Evolutionary conservation across 2,113 vertebrate species (phyloP), one percentile per base, ranked within the genome.

Genomic region (Eubucco bourcierii): DNA sequence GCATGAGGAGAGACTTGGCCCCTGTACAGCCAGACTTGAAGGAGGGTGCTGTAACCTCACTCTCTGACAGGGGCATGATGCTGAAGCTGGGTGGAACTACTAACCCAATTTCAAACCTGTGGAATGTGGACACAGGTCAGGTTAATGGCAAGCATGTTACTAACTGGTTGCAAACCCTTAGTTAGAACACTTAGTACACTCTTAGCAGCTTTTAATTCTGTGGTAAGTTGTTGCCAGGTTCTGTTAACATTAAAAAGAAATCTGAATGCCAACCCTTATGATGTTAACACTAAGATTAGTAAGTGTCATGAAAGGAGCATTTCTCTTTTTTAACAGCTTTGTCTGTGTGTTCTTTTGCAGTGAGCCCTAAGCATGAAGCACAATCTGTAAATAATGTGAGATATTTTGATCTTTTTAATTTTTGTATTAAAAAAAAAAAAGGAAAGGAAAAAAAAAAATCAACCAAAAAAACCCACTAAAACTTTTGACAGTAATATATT

Each of bases 401-500:
- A 97, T 98, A 99, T 98, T 98, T 98, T 98, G 97, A 97, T 93
- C 96, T 96, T 97, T 95, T 95, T 64, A 93, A 96, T 88, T 97
- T 97, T 96, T 98, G 97, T 97, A 97, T 97, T 97, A 98, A 96
- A 98, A 98, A 97, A 96, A 34, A 89, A 92, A 95, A 97, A 96
- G 91, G 95, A 97, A 97, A 91, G 86, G 97, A 98, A 96, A 98
- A 98, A 97, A 91, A 95, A 97, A 97, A 94, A 6, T 10, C 50
- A 52, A 52, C 23, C 23, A 50, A 50, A 16, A 7, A 50, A 50
- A 10, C 9, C 21, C 23, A 52, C 23, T 23, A 12, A 90, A 19
- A 6, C 85, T 84, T 92, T 78, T 67, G 28, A 98, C 98, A 98
- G 98, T 99, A 99, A 99, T 99, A 99, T 99, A 98, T 98, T 98